Conservation (phyloP, 2,888 invertebrate species). For the Entomobrya multifasciata region DNA sequence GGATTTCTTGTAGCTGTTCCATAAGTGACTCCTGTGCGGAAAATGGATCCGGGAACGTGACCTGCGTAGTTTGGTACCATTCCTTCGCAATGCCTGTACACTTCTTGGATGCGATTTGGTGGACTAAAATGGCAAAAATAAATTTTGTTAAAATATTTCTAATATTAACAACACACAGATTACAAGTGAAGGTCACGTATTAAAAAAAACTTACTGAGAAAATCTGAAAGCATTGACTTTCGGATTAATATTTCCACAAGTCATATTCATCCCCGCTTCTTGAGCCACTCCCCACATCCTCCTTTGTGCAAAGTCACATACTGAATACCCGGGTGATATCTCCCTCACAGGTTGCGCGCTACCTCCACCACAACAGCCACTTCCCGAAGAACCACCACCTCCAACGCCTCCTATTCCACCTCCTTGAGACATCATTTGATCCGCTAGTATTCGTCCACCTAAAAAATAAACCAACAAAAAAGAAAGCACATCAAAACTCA, state of each 20-base stretch:
- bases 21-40: slow-evolving; percentile 75
- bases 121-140: slow-evolving; percentile 68
- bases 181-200: too few species aligned
- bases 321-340: slow-evolving; percentile 71
- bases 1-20: slow-evolving; percentile 77
- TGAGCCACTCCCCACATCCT: slow-evolving; percentile 76
- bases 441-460: slow-evolving; percentile 53
- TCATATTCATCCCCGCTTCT: slow-evolving; percentile 68
- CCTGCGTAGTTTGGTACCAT: slow-evolving; percentile 77
- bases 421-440: slow-evolving; percentile 1
- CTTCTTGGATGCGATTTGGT: slow-evolving; percentile 70
- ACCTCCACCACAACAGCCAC: slow-evolving; percentile 52
- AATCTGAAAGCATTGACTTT: slow-evolving; percentile 68
- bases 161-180: too few species aligned
- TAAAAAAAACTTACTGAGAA: slow-evolving; percentile 69
- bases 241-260: slow-evolving; percentile 71
- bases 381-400: background rate
- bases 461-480: background rate
- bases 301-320: slow-evolving; percentile 76
- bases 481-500: slow-evolving; percentile 34
- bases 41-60: slow-evolving; percentile 78
- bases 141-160: background rate
- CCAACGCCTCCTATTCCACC: background rate
- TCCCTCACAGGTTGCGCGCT: background rate
- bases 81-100: slow-evolving; percentile 78